Evolutionary conservation across 2,797 vertebrate genomes (phyloP).

Genomic region (Anguilla obscura): DNA sequence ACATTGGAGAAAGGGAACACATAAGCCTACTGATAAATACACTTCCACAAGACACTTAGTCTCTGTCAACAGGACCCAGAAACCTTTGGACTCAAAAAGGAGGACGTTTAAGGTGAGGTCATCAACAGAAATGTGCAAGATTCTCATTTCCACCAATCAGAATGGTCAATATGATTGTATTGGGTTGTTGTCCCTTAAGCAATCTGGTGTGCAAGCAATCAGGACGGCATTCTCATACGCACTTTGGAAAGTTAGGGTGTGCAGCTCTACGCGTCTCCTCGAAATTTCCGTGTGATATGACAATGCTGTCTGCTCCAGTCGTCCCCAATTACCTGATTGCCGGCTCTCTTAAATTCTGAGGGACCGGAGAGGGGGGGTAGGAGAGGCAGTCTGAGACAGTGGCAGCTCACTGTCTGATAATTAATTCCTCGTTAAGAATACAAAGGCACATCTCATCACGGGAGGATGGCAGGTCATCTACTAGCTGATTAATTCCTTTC

Average conservation of each 20-base stretch:
- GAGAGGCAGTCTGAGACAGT: not conserved
- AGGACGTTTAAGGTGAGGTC: not conserved
- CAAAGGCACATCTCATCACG: slow-evolving; percentile 5
- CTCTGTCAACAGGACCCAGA: not conserved
- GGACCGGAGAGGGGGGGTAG: not conserved
- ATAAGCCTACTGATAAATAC: not conserved
- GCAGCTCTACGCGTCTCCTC: not conserved
- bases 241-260: not conserved
- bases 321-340: not conserved
- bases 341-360: not conserved
- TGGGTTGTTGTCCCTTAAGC: not conserved
- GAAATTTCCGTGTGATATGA: not conserved
- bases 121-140: not conserved
- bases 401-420: not conserved
- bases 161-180: not conserved
- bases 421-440: slow-evolving; percentile 11
- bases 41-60: not conserved
- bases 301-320: not conserved
- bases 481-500: not conserved
- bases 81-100: not conserved
- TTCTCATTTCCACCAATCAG: not conserved
- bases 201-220: not conserved
- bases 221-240: not conserved
- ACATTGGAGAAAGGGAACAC: not conserved
- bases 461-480: slow-evolving; percentile 10